Conservation (phyloP, 1,140 invertebrate species). For the Heterodera carotae region DNA sequence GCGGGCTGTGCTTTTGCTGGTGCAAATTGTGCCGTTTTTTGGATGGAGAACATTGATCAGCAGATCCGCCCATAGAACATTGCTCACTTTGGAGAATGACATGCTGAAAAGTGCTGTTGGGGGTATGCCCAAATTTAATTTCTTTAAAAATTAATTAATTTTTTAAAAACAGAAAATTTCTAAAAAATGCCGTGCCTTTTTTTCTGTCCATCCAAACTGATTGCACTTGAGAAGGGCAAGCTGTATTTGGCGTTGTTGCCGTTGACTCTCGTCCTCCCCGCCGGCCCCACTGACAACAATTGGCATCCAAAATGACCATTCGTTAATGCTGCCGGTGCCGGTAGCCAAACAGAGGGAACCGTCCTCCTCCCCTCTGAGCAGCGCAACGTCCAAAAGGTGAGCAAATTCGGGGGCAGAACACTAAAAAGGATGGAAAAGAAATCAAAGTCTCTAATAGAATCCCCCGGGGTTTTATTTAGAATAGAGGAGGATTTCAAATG, state of each 20-base stretch:
- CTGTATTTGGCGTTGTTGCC: not conserved
- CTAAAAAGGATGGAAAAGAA: not conserved
- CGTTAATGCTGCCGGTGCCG: not conserved
- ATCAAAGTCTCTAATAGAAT: too few relatives aligned
- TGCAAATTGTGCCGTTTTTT: not conserved
- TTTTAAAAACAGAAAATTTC: not conserved
- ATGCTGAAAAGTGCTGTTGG: not conserved
- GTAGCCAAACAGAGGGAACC: not conserved
- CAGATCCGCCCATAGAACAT: not conserved
- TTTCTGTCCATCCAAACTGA: conserved; percentile 47
- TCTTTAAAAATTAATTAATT: not conserved
- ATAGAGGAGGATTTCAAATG: too few relatives aligned
- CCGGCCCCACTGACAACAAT: not conserved
- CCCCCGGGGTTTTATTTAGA: too few relatives aligned
- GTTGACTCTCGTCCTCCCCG: not conserved
- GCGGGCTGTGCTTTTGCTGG: conserved; percentile 11
- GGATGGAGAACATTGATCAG: not conserved
- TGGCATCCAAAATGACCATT: conserved; percentile 15
- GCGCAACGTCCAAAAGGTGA: conserved; percentile 79
- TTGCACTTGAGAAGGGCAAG: conserved; percentile 27
- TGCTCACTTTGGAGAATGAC: not conserved
- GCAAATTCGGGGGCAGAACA: conserved; percentile 84
- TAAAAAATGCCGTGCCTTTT: conserved; percentile 27
- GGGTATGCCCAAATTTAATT: not conserved
- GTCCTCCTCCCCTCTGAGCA: conserved; percentile 53